Evolutionary conservation across 2,888 invertebrate genomes (phyloP), one percentile per base, ranked within the genome.

Genomic region (Molorchus minor): DNA sequence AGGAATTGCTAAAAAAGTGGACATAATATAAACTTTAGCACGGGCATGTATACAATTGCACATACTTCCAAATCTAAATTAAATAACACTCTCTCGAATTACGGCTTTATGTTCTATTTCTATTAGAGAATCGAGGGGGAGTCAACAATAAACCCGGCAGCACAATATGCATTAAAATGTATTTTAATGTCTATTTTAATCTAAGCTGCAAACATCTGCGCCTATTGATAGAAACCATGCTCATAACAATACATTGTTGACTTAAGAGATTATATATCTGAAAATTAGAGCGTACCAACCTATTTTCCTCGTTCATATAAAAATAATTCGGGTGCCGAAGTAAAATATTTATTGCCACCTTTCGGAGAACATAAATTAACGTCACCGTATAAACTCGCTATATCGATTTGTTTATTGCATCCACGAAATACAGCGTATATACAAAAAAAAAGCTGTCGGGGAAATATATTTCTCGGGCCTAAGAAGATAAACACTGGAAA

Each of bases 141-240:
- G 45, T 29, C 12, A 44, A 57, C 61, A 61, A 57, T 57, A 49
- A 51, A 57, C 51, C 55, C 40, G 25, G 53, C 49, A 36, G 44
- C 40, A 47, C 46, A 58, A 55, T 47, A 38, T 38, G 43, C 60
- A 61, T 64, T 67, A 65, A 65, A 67, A 57, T 67, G 62, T 63
- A 66, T 69, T 70, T 70, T 68, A 69, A 70, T 70, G 68, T 70
- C 67, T 69, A 69, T 69, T 70, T 70, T 68, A 69, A 70, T 70
- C 67, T 55, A 58, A 56, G 61, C 67, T 69, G 70, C 58, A 69
- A 70, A 70, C 70, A 70, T 70, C 70, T 70, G 70, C 69, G 69
- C 66, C 67, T 70, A 68, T 70, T 68, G 70, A 70, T 66, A 64
- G 65, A 67, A 67, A 61, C 65, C 67, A 67, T 57, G 68, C 67